Base-by-base conservation (phyloP, 2,888 invertebrate species). In the Nasonia oneida region DNA sequence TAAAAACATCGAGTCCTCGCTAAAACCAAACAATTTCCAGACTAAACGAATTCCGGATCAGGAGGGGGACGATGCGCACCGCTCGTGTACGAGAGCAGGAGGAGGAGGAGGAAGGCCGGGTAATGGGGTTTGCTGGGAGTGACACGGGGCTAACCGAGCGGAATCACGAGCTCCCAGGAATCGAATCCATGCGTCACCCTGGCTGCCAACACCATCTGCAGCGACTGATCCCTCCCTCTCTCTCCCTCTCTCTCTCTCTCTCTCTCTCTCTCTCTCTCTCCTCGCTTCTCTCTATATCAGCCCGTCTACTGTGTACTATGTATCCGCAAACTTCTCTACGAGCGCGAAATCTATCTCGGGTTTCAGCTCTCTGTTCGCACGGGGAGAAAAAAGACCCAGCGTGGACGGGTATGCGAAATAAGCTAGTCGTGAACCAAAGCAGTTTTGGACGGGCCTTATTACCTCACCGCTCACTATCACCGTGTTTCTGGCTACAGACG, bases 181-280 rank as follows among this genome's bases (percentile, higher is more conserved):
- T 93, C 93, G 93, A 93, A 93, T 92, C 93, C 93, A 93, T 93
- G 93, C 92, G 92, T 93, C 93, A 93, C 92, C 92, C 93, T 87
- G 91, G 90, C 93, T 93, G 93, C 93, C 93, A 93, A 93, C 93
- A 93, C 93, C 93, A 93, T 92, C 92, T 92, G 91, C 91, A 64
- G 53, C 47, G 64, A 64, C 47, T n/a, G 67, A 33, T 47, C 57
- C 61, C 37, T n/a, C 79, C 57, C 67, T 50, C 91, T 91, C 89
- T 39, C 67, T 50, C 91, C 90, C 37, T n/a, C 79, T 39, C 67
- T 50, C 91, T 91, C 89, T 90, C 90, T 76, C 74, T 84, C 84
- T 39, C 67, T 50, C 91, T 91, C 37, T n/a, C 79, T 39, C 67
- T 50, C 91, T 91, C 89, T 90, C 90, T 76, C 74, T 84, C 84